Conservation (phyloP, 2,888 invertebrate genomes). For the Troides aeacus region DNA sequence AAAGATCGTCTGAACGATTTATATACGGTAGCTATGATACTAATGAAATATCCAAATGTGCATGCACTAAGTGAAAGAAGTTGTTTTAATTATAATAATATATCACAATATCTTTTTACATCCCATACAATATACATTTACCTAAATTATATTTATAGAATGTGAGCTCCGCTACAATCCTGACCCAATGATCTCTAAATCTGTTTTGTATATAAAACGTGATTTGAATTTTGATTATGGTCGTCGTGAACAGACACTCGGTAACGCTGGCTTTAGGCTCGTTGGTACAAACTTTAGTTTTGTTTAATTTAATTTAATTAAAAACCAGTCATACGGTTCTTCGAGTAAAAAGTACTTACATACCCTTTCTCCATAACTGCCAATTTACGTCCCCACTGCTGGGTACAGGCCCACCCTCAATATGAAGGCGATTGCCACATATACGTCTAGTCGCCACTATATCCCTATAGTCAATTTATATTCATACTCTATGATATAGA, state of each 20-base stretch:
- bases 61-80: not conserved
- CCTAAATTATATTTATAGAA: not conserved
- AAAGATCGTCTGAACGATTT: too few relatives aligned
- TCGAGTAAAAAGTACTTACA: too few relatives aligned
- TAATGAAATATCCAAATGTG: not conserved
- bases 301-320: too few relatives aligned
- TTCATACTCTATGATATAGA: too few relatives aligned
- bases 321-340: too few relatives aligned
- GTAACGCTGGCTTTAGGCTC: not conserved
- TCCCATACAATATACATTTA: not conserved
- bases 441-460: too few relatives aligned
- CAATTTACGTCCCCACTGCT: too few relatives aligned
- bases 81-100: not conserved
- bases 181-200: conserved; percentile 15
- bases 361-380: too few relatives aligned
- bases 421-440: too few relatives aligned
- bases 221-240: conserved; percentile 14
- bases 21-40: not conserved
- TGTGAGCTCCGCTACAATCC: conserved; percentile 5
- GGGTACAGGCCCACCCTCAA: too few relatives aligned
- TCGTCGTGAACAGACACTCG: not conserved
- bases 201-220: conserved; percentile 23
- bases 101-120: not conserved
- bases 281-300: too few relatives aligned
- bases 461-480: too few relatives aligned